Conservation (phyloP, 2,888 invertebrate species). For the Agriopis aurantiaria region DNA sequence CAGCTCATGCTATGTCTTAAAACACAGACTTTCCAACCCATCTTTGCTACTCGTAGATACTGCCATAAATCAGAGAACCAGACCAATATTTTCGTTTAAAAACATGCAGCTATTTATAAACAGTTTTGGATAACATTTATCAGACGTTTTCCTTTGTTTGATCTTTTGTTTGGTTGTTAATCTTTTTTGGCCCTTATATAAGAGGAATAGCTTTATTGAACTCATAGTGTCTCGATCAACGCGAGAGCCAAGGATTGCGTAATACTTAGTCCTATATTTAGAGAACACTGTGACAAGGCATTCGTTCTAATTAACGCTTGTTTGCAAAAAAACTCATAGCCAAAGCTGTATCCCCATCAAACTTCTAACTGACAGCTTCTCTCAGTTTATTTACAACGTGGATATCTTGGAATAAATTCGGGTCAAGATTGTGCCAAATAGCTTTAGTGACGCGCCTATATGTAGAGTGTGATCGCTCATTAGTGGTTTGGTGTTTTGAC, state of each 20-base stretch:
- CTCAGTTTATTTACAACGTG: constrained; percentile 46
- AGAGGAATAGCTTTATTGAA: constrained; percentile 23
- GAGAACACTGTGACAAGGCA: constrained; percentile 47
- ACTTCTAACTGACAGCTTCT: constrained; percentile 45
- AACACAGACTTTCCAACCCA: not conserved
- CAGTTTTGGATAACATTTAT: constrained; percentile 7
- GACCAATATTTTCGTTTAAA: not conserved
- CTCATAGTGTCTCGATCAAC: constrained; percentile 18
- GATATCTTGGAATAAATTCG: constrained; percentile 41
- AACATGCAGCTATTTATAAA: not conserved
- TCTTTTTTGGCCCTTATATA: constrained; percentile 19
- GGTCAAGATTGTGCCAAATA: constrained; percentile 51
- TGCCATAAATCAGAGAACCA: not conserved
- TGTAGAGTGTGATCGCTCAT: constrained; percentile 41
- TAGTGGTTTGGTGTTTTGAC: constrained; percentile 42
- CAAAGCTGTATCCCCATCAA: constrained; percentile 34
- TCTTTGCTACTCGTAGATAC: not conserved
- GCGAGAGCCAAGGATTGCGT: constrained; percentile 26
- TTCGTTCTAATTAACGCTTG: constrained; percentile 49
- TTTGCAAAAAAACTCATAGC: constrained; percentile 40
- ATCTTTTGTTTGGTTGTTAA: constrained; percentile 3
- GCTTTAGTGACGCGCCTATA: constrained; percentile 36
- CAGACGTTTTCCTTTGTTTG: not conserved
- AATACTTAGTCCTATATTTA: constrained; percentile 47
- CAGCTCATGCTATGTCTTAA: not conserved